phyloP scores from a whole-genome alignment of 2,888 invertebrate species.

The Drosophila sordidapex region DNA sequence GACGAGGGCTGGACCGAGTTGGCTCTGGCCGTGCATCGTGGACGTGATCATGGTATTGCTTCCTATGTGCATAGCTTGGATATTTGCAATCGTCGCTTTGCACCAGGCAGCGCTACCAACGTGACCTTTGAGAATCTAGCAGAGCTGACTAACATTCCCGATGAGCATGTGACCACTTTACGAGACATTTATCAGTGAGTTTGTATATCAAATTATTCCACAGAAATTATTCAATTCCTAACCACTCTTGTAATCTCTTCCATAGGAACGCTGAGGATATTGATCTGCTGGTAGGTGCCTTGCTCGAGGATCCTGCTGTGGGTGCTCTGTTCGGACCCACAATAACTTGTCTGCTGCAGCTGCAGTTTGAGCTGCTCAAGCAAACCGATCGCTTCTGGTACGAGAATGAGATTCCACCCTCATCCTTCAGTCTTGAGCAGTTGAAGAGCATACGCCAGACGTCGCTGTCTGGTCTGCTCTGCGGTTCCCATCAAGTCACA shows the following conservation, averaged over 20 bases:
- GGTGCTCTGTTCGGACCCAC: slow-evolving; percentile 95
- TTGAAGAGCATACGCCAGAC: slow-evolving; percentile 92
- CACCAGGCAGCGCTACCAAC: slow-evolving; percentile 63
- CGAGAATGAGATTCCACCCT: slow-evolving; percentile 96
- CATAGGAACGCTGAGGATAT: slow-evolving; percentile 89
- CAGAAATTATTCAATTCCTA: background rate
- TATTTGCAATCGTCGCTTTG: slow-evolving; percentile 86
- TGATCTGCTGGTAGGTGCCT: slow-evolving; percentile 93
- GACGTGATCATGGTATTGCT: slow-evolving; percentile 92
- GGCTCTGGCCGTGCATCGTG: slow-evolving; percentile 87
- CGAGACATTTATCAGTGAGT: slow-evolving; percentile 89
- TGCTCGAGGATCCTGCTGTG: slow-evolving; percentile 91
- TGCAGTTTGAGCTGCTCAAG: slow-evolving; percentile 93
- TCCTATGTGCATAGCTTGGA: slow-evolving; percentile 89
- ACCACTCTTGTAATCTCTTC: slow-evolving; percentile 34
- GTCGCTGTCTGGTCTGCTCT: slow-evolving; percentile 91
- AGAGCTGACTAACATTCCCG: slow-evolving; percentile 78
- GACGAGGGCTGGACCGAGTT: slow-evolving; percentile 86
- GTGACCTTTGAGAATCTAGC: slow-evolving; percentile 79
- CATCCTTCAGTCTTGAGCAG: slow-evolving; percentile 91
- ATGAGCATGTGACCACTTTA: slow-evolving; percentile 88
- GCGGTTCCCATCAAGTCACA: slow-evolving; percentile 89
- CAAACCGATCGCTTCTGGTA: slow-evolving; percentile 98
- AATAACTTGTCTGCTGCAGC: slow-evolving; percentile 92
- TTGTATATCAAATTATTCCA: background rate